Conservation (phyloP, 2,113 vertebrate genomes). For the Datnioides undecimradiatus region DNA sequence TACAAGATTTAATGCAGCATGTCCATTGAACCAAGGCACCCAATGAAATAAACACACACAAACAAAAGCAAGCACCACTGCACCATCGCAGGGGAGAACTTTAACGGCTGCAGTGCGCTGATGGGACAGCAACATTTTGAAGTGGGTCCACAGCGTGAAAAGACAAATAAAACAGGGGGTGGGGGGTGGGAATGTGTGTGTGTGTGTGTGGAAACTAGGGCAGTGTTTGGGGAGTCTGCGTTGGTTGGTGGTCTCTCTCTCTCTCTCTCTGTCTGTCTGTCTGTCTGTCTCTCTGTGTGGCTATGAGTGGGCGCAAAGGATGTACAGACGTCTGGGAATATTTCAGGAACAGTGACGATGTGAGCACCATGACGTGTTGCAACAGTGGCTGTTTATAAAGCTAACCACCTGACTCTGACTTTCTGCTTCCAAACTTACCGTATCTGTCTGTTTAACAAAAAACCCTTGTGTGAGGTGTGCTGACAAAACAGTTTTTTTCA, state of each 20-base stretch:
- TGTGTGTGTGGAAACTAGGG: no score
- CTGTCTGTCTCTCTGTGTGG: no score
- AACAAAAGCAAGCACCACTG: constrained; percentile 35
- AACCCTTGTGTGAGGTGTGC: constrained; percentile 33
- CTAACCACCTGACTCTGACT: constrained; percentile 48
- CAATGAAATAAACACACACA: constrained; percentile 77
- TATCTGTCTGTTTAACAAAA: constrained; percentile 7
- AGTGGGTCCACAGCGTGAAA: constrained; percentile 74
- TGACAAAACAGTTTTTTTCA: constrained; percentile 41
- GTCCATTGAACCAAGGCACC: constrained; percentile 67
- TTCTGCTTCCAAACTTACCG: constrained; percentile 30
- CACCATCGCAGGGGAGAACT: constrained; percentile 47
- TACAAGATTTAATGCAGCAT: constrained; percentile 68
- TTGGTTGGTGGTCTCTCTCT: no score
- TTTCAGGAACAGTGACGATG: constrained; percentile 40
- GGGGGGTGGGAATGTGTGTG: constrained; percentile 11
- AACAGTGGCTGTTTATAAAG: constrained; percentile 32
- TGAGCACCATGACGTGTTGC: constrained; percentile 13
- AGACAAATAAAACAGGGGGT: constrained; percentile 51
- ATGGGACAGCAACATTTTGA: constrained; percentile 64
- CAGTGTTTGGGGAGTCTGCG: constrained; percentile 45
- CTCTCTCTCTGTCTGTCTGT: no score
- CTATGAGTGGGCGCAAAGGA: constrained; percentile 18
- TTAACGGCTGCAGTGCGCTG: constrained; percentile 47
- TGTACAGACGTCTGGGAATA: constrained; percentile 26